phyloP scores from a whole-genome alignment of 2,113 vertebrate genomes.

The Zosterops japonicus region DNA sequence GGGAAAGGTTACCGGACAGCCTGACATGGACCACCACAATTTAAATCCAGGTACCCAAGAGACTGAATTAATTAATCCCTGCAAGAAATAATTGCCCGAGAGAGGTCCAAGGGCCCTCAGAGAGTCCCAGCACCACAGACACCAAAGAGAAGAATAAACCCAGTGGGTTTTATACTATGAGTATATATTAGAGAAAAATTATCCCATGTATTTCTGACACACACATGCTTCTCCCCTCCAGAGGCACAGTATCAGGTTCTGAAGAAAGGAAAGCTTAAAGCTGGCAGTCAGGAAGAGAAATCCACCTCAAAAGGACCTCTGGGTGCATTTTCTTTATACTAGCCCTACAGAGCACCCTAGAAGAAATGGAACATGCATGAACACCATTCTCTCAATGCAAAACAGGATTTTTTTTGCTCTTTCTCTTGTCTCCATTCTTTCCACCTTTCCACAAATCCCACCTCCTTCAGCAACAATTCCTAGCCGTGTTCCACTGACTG shows the following conservation, averaged over 20 bases:
- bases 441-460: neutral
- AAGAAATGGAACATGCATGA: neutral
- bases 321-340: neutral
- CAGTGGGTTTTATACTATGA: neutral
- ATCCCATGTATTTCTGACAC: neutral
- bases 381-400: neutral
- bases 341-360: neutral
- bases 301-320: neutral
- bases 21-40: neutral
- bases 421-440: neutral
- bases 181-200: neutral
- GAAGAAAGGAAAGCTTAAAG: neutral
- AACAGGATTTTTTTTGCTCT: neutral
- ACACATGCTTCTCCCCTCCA: neutral
- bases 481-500: neutral
- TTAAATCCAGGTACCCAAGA: rapidly evolving
- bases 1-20: neutral
- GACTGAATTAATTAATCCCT: neutral
- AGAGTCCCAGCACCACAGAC: neutral
- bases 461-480: neutral
- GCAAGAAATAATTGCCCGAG: neutral
- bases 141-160: neutral
- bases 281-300: neutral
- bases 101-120: neutral
- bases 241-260: neutral